Evolutionary conservation across 1,140 invertebrate species (phyloP).

Genomic region (Ganaspis sp.): DNA sequence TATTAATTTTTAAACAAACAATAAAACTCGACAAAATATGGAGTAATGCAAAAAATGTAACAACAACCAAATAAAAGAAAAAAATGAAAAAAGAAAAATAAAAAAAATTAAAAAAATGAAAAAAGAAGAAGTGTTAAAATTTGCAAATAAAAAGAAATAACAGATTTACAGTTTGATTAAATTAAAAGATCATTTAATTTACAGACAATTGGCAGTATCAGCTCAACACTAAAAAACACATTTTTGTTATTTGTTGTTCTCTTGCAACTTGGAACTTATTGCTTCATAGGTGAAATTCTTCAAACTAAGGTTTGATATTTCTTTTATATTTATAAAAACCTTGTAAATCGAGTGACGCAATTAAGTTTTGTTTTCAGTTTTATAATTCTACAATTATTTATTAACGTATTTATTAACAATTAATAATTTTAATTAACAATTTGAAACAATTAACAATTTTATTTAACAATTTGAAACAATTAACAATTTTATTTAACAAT

Average conservation of each 20-base stretch:
- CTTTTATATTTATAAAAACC: neutral
- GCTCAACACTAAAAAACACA: neutral
- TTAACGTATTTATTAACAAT: neutral
- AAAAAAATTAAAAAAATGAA: no score
- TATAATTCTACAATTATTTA: neutral
- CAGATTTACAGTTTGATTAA: no score
- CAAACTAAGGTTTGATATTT: neutral
- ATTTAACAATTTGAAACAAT: neutral
- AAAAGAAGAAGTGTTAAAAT: no score
- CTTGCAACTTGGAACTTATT: neutral
- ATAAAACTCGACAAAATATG: no score
- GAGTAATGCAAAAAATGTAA: no score
- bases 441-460: neutral
- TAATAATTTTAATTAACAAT: neutral
- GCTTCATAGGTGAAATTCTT: neutral
- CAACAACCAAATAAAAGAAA: no score
- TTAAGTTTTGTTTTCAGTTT: no score
- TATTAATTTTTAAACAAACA: no score
- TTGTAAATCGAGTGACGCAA: neutral
- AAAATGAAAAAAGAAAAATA: no score
- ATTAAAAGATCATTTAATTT: neutral
- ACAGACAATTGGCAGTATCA: neutral
- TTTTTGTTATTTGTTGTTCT: neutral
- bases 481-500: neutral
- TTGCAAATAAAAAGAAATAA: no score